Conservation (phyloP, 2,797 vertebrate genomes). For the Characodon lateralis region DNA sequence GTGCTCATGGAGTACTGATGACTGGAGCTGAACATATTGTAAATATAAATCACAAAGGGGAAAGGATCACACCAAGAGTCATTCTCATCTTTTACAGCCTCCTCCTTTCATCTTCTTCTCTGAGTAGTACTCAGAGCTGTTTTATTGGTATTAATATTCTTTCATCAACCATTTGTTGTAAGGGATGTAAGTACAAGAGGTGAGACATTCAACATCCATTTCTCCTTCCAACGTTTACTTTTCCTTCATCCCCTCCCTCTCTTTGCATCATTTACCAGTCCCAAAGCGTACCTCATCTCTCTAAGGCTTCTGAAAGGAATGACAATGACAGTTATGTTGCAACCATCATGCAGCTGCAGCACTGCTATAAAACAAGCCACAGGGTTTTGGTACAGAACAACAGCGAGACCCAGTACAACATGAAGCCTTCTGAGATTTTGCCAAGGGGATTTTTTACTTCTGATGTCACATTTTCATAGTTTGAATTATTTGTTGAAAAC, state of each 20-base stretch:
- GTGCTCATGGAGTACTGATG: constrained; percentile 18
- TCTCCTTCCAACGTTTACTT: constrained; percentile 27
- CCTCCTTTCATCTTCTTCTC: constrained; percentile 20
- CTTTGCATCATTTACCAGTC: constrained; percentile 33
- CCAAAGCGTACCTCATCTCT: constrained; percentile 59
- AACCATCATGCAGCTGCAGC: constrained; percentile 50
- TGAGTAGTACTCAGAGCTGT: constrained; percentile 32
- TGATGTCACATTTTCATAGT: constrained; percentile 17
- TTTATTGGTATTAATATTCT: constrained; percentile 64
- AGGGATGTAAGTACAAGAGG: constrained; percentile 42
- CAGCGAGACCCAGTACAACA: constrained; percentile 49
- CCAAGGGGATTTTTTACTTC: constrained; percentile 27
- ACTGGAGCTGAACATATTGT: constrained; percentile 33
- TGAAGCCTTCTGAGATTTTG: constrained; percentile 37
- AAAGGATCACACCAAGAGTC: constrained; percentile 25
- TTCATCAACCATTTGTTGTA: constrained; percentile 23
- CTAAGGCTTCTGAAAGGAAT: constrained; percentile 53
- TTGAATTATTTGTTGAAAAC: constrained; percentile 7
- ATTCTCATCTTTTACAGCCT: constrained; percentile 37
- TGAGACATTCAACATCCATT: constrained; percentile 26
- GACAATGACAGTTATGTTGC: constrained; percentile 60
- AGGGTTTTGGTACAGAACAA: constrained; percentile 40
- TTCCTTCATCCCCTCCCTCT: constrained; percentile 11
- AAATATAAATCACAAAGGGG: constrained; percentile 28
- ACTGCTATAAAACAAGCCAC: constrained; percentile 43